Base-by-base conservation (phyloP, 2,888 invertebrate genomes). In the Antheraea assamensis region DNA sequence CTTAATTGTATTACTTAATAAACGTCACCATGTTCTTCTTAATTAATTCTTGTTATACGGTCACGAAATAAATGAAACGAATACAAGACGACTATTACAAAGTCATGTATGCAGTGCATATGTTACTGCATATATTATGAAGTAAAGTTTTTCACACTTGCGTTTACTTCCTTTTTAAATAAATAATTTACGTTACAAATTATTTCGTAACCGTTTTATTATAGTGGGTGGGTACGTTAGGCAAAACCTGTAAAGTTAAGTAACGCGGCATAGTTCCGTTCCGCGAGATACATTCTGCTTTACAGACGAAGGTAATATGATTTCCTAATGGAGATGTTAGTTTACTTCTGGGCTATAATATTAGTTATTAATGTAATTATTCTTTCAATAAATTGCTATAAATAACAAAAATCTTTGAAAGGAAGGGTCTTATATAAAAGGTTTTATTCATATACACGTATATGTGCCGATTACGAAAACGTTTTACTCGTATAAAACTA, bases 221-320 rank as follows among this genome's bases (percentile, higher is more conserved):
- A 82, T 82, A 84, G 84, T 83, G 80, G 42, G 42, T 42, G 13
- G 42, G 42, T 42, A 42, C 80, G 85, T 90, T 86, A 79, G 81
- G 90, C 88, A 89, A 90, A 64, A 88, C 84, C 86, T 84, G 79
- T 77, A 83, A 84, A 83, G 89, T 92, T 92, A 91, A 90, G 90
- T 92, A 92, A 92, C 89, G 80, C 81, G 85, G 84, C 86, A 86
- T 84, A 87, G 90, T 91, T 92, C 92, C 92, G 90, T 91, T 92
- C 91, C 91, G 92, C 91, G 87, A 88, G 86, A 86, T 84, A 87
- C 88, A 90, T 90, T 90, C 89, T 90, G 88, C 85, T 85, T 85
- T 77, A 82, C 78, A 78, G 83, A 81, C 81, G 78, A 81, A 79
- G 81, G 82, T 81, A 78, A 77, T 79, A 81, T 83, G 80, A 82